These are phyloP conservation scores for Abscondita cerata DNA, from an alignment of 2,888 invertebrate genomes.

Conservation along the genomic window DNA sequence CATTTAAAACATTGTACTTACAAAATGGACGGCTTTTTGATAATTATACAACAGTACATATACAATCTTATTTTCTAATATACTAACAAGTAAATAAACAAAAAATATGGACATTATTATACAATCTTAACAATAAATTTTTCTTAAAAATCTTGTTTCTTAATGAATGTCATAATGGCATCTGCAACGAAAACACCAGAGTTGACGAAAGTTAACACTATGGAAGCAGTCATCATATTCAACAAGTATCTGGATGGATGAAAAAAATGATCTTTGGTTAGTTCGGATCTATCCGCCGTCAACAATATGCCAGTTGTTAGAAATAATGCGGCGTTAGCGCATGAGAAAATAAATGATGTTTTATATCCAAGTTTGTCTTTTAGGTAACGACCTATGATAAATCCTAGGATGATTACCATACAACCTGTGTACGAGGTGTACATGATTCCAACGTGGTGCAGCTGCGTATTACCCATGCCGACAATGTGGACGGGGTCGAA, in stretches of 20 bases:
- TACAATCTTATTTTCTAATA: neutral
- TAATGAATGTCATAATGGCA: conserved; percentile 67
- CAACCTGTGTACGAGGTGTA: conserved; percentile 72
- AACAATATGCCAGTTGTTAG: conserved; percentile 71
- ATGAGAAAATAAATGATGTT: conserved; percentile 68
- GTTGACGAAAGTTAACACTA: conserved; percentile 69
- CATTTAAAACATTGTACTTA: no score
- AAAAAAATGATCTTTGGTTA: conserved; percentile 60
- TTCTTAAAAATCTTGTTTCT: conserved; percentile 55
- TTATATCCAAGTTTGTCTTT: conserved; percentile 70
- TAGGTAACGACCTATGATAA: conserved; percentile 66
- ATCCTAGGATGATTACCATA: conserved; percentile 69
- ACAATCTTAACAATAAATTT: neutral
- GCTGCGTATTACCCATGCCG: conserved; percentile 63
- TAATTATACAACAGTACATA: conserved; percentile 18
- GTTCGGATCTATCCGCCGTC: conserved; percentile 58
- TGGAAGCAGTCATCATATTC: conserved; percentile 71
- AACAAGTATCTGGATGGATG: conserved; percentile 69
- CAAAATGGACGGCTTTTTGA: conserved; percentile 35
- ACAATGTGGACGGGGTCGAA: conserved; percentile 68
- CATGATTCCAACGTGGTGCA: conserved; percentile 69
- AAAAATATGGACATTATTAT: neutral
- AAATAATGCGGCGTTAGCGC: conserved; percentile 68
- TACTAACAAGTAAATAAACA: neutral
- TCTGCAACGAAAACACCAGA: conserved; percentile 68